These are phyloP conservation scores for Azorinus chamasolen DNA, from an alignment of 2,888 invertebrate genomes.

Conservation along the genomic window DNA sequence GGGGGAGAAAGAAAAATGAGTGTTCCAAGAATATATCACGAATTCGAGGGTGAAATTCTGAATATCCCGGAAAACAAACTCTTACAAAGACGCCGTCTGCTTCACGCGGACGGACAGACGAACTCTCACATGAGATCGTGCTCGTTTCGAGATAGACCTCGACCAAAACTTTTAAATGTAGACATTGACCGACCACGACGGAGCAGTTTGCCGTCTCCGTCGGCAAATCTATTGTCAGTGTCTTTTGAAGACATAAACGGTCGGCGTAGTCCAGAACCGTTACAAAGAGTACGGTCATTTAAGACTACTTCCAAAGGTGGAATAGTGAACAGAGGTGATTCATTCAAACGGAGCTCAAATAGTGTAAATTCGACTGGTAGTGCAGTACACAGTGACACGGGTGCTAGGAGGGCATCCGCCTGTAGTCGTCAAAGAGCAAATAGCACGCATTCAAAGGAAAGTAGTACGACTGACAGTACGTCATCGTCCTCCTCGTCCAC, in stretches of 20 bases:
- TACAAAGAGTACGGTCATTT: conserved; percentile 93
- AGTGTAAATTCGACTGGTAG: conserved; percentile 91
- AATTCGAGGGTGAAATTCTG: conserved; percentile 27
- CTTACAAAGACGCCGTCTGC: conserved; percentile 45
- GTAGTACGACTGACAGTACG: conserved; percentile 49
- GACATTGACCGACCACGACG: conserved; percentile 67
- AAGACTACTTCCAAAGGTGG: conserved; percentile 96
- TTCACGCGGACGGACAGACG: conserved; percentile 38
- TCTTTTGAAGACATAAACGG: conserved; percentile 49
- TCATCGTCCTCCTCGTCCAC: conserved; percentile 50
- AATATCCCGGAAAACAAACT: conserved; percentile 45
- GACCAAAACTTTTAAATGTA: conserved; percentile 70
- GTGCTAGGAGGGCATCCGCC: conserved; percentile 86
- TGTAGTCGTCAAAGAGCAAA: conserved; percentile 56
- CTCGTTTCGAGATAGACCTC: conserved; percentile 77
- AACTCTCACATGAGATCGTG: conserved; percentile 78
- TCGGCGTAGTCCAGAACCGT: conserved; percentile 52
- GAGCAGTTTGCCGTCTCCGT: conserved; percentile 74
- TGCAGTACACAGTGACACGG: conserved; percentile 83
- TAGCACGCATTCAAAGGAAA: conserved; percentile 61
- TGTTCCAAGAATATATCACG: conserved; percentile 54
- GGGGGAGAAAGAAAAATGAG: conserved; percentile 42
- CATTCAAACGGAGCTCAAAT: conserved; percentile 95
- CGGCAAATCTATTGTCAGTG: conserved; percentile 50
- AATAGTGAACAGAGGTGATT: conserved; percentile 93